Percentiles rank a stretch among this genome's conserved stretches.
These are phyloP conservation scores for Steinernema hermaphroditum DNA, from an alignment of 2,888 invertebrate genomes.

Conservation along the genomic window DNA sequence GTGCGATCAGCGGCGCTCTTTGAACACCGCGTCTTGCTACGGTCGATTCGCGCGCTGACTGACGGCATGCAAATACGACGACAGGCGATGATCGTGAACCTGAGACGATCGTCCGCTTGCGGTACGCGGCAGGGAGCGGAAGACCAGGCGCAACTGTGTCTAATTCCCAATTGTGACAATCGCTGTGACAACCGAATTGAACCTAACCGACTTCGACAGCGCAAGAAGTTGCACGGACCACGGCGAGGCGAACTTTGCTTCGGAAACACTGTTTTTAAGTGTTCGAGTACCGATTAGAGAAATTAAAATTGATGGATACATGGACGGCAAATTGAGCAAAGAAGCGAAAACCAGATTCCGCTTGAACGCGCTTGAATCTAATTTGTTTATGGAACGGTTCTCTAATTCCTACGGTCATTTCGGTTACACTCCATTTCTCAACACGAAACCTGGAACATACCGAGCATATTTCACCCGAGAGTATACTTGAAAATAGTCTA, in stretches of 20 bases:
- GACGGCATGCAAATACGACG: constrained; percentile 5
- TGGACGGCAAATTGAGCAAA: too few species aligned
- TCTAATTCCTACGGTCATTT: neutral
- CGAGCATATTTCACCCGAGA: too few species aligned
- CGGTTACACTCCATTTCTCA: neutral
- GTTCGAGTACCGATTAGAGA: neutral
- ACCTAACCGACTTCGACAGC: neutral
- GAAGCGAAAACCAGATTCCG: constrained; percentile 1
- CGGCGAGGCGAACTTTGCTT: neutral
- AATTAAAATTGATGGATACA: neutral
- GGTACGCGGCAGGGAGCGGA: neutral
- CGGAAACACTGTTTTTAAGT: neutral
- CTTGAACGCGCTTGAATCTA: constrained; percentile 5
- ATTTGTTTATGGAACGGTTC: constrained; percentile 2
- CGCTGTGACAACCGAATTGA: constrained; percentile 19
- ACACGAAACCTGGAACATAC: neutral
- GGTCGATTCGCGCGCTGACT: constrained; percentile 18
- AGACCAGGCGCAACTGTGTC: constrained; percentile 8
- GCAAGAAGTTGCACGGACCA: neutral
- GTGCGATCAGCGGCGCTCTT: constrained; percentile 18
- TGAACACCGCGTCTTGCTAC: constrained; percentile 5
- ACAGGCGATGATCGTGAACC: neutral
- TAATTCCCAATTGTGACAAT: neutral
- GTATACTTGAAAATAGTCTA: too few species aligned
- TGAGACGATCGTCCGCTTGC: neutral